phyloP scores from a whole-genome alignment of 2,113 vertebrate species.

The Piaya cayana region DNA sequence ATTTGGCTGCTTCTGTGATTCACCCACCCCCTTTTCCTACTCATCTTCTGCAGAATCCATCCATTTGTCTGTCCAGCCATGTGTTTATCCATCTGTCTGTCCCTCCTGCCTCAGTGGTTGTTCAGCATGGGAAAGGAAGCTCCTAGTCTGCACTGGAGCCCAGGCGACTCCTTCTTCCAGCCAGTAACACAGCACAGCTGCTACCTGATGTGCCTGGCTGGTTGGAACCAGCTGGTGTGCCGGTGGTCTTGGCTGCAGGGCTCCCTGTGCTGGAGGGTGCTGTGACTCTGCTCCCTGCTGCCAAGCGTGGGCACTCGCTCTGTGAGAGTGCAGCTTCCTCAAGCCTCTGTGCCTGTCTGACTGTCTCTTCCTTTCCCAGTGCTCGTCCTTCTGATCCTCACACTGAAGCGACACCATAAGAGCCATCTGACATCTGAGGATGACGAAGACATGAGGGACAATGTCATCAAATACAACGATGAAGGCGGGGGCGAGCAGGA shows the following conservation, averaged over 20 bases:
- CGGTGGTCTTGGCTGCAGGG: rapidly evolving
- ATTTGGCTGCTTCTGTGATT: neutral
- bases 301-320: rapidly evolving
- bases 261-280: rapidly evolving
- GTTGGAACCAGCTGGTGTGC: neutral
- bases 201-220: neutral
- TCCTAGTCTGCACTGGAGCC: neutral
- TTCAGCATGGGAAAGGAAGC: neutral
- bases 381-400: slow-evolving; percentile 93
- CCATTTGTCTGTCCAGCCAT: neutral
- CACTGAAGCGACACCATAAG: slow-evolving; percentile 93
- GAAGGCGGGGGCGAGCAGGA: slow-evolving; percentile 98
- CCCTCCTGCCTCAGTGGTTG: neutral
- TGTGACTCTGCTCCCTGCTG: neutral
- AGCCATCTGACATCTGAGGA: slow-evolving; percentile 91
- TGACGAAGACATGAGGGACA: slow-evolving; percentile 98
- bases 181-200: neutral
- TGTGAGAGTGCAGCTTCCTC: rapidly evolving
- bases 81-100: neutral
- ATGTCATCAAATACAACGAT: slow-evolving; percentile 99
- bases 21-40: neutral
- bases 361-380: slow-evolving; percentile 72
- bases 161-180: neutral
- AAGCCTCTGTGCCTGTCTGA: rapidly evolving
- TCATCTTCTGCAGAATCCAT: neutral